Evolutionary conservation across 1,140 invertebrate genomes (phyloP).

Genomic region (Calycopis cecrops): DNA sequence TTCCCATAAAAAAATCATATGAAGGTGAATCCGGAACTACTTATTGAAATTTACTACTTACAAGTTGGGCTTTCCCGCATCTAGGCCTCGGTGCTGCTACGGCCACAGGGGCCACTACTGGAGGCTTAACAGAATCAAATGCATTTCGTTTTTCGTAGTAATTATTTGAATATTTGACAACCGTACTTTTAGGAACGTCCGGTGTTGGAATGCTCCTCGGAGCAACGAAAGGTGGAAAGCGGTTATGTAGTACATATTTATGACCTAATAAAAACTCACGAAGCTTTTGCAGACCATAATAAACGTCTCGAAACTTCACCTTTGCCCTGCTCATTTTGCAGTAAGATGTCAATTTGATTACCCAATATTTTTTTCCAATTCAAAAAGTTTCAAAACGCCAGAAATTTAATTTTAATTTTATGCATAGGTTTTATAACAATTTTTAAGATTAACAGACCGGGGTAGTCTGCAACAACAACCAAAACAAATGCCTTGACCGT

Average conservation of each 20-base stretch:
- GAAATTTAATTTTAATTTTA: no score
- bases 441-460: no score
- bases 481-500: no score
- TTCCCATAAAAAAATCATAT: no score
- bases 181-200: slow-evolving; percentile 43
- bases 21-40: no score
- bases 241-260: slow-evolving; percentile 41
- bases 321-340: slow-evolving; percentile 4
- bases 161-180: slow-evolving; percentile 42
- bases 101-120: slow-evolving; percentile 49
- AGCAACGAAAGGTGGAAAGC: slow-evolving; percentile 42
- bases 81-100: slow-evolving; percentile 33
- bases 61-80: slow-evolving; percentile 18
- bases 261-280: slow-evolving; percentile 52
- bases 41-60: no score
- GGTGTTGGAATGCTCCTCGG: slow-evolving; percentile 47
- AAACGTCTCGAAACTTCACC: slow-evolving; percentile 41
- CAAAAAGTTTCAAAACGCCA: no score
- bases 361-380: no score
- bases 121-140: slow-evolving; percentile 47
- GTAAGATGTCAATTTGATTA: no score
- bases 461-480: no score
- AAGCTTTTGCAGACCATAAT: slow-evolving; percentile 34
- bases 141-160: slow-evolving; percentile 44
- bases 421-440: no score